phyloP scores from a whole-genome alignment of 2,113 vertebrate species.

The Chelonoidis abingdonii region DNA sequence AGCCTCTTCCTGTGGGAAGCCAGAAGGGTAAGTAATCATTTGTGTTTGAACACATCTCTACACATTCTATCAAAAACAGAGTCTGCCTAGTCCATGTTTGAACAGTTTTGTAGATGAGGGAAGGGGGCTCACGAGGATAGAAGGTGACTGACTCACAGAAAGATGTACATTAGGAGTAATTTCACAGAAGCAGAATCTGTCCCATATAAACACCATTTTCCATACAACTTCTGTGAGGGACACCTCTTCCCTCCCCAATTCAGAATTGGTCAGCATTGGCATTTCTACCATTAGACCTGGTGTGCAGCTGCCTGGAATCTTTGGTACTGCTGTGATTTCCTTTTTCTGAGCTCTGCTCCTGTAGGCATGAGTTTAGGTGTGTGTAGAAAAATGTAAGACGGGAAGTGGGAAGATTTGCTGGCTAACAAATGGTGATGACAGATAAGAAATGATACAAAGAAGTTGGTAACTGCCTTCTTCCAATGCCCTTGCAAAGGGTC shows the following conservation, averaged over 20 bases:
- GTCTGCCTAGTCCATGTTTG: not conserved
- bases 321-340: not conserved
- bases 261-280: rapidly evolving
- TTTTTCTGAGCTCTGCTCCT: not conserved
- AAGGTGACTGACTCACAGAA: not conserved
- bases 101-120: not conserved
- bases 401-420: not conserved
- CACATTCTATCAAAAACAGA: not conserved
- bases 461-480: not conserved
- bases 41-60: not conserved
- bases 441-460: not conserved
- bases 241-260: rapidly evolving
- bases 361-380: not conserved
- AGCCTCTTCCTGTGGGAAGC: not conserved
- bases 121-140: too few species aligned
- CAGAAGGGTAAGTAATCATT: not conserved
- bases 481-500: not conserved
- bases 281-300: not conserved
- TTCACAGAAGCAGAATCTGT: not conserved
- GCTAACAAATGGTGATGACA: not conserved
- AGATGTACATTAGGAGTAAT: not conserved
- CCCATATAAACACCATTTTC: not conserved
- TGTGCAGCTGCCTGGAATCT: not conserved
- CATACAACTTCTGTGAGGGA: not conserved
- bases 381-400: not conserved